Percentiles rank a stretch among this genome's conserved stretches.
Evolutionary conservation across 2,797 vertebrate genomes (phyloP).

Genomic region (Lithobates sylvaticus): DNA sequence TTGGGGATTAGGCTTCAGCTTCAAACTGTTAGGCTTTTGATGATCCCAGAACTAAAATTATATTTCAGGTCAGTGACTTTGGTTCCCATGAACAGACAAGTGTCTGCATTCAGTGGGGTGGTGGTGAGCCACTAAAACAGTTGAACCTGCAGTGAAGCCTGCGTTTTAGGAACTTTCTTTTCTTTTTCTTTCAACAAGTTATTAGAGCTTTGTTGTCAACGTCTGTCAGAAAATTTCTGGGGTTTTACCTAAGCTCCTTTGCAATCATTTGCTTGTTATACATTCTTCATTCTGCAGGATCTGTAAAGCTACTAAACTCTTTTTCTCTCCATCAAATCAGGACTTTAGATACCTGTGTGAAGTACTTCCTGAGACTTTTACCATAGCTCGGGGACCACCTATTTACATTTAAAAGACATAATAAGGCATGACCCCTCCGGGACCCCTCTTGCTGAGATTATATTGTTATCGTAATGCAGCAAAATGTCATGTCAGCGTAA

Average conservation of each 20-base stretch:
- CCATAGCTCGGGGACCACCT: slow-evolving; percentile 47
- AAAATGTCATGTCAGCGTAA: slow-evolving; percentile 62
- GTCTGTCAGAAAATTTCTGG: background rate
- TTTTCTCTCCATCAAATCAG: slow-evolving; percentile 7
- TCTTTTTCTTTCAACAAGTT: background rate
- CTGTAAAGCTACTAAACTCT: slow-evolving; percentile 2
- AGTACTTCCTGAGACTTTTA: slow-evolving; percentile 4
- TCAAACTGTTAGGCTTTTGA: too few species aligned
- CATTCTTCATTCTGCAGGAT: background rate
- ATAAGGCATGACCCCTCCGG: slow-evolving; percentile 55
- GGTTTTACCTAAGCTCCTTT: background rate
- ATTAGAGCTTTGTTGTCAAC: background rate
- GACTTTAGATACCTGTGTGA: slow-evolving; percentile 20
- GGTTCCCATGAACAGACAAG: too few species aligned
- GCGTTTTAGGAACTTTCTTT: too few species aligned
- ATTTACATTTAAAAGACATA: slow-evolving; percentile 59
- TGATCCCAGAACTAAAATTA: too few species aligned
- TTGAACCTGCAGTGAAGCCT: too few species aligned
- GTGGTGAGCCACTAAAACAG: too few species aligned
- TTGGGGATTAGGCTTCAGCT: background rate
- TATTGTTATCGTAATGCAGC: slow-evolving; percentile 59
- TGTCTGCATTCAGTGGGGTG: too few species aligned
- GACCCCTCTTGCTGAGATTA: slow-evolving; percentile 54
- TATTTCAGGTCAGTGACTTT: background rate
- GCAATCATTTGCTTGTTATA: background rate